Evolutionary conservation across 2,113 vertebrate genomes (phyloP).

Genomic region (Oophaga pumilio): DNA sequence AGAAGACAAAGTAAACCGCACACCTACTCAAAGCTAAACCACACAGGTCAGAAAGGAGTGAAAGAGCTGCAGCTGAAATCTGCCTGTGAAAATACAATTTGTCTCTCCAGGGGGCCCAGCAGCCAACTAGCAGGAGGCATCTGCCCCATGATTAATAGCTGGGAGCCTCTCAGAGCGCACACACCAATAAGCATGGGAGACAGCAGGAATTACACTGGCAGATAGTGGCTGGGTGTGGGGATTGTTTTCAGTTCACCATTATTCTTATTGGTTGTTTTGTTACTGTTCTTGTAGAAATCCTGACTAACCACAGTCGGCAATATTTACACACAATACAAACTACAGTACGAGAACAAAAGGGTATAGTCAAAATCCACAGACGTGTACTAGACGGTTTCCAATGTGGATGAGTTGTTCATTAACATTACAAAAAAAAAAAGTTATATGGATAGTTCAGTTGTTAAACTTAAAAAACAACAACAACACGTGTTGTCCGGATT

Average conservation of each 20-base stretch:
- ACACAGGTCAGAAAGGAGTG: conserved; percentile 60
- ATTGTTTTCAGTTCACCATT: neutral
- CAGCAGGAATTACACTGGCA: neutral
- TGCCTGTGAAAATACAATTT: conserved; percentile 54
- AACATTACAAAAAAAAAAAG: no score
- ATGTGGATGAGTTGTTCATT: no score
- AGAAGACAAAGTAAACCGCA: conserved; percentile 69
- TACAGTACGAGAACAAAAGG: no score
- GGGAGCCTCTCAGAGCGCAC: neutral
- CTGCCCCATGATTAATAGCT: conserved; percentile 15
- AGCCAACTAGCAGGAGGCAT: fast-evolving
- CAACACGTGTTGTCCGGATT: no score
- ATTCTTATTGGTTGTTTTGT: neutral
- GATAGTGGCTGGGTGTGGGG: neutral
- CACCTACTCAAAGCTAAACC: conserved; percentile 66
- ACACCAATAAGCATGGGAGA: conserved; percentile 14
- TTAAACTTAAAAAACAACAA: no score
- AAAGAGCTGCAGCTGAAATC: conserved; percentile 45
- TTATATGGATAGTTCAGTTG: no score
- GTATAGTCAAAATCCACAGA: no score
- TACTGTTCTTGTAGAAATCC: neutral
- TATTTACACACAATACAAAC: neutral
- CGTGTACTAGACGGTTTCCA: no score
- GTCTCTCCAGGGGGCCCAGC: conserved; percentile 19
- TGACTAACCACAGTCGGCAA: neutral